These are phyloP conservation scores for Oxyteleia sp. DNA, from an alignment of 2,888 invertebrate species.

Conservation along the genomic window DNA sequence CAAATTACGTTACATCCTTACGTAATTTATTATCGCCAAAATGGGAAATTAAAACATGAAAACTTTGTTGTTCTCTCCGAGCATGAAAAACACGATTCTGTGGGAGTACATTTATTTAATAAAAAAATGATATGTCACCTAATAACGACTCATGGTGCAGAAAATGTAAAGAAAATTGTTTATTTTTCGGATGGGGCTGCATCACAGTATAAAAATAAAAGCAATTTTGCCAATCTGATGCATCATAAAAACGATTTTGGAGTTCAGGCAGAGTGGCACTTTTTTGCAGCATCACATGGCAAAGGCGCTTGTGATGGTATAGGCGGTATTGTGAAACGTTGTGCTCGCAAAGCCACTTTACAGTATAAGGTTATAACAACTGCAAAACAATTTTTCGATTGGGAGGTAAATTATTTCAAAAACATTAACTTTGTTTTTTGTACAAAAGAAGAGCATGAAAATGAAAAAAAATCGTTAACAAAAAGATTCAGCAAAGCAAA, in stretches of 20 bases:
- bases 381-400: conserved; percentile 12
- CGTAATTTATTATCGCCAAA: conserved; percentile 15
- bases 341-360: conserved; percentile 17
- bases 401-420: conserved; percentile 9
- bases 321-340: conserved; percentile 29
- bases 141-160: conserved; percentile 6
- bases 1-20: conserved; percentile 35
- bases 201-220: conserved; percentile 40
- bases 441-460: conserved; percentile 8
- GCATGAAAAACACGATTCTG: conserved; percentile 29
- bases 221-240: conserved; percentile 30
- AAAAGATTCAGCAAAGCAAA: not conserved
- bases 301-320: conserved; percentile 46
- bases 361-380: conserved; percentile 25
- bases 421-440: conserved; percentile 6
- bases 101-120: conserved; percentile 30
- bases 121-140: conserved; percentile 20
- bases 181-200: conserved; percentile 43
- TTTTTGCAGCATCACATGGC: conserved; percentile 45
- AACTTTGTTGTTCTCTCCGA: conserved; percentile 33
- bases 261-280: conserved; percentile 34
- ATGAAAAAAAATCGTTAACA: not conserved
- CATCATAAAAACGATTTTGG: conserved; percentile 30
- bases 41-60: conserved; percentile 12
- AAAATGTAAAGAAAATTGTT: conserved; percentile 28